A percentile compares a stretch with the other conserved stretches of the same genome.
Evolutionary conservation across 2,888 invertebrate genomes (phyloP).

Genomic region (Clusia tigrina): DNA sequence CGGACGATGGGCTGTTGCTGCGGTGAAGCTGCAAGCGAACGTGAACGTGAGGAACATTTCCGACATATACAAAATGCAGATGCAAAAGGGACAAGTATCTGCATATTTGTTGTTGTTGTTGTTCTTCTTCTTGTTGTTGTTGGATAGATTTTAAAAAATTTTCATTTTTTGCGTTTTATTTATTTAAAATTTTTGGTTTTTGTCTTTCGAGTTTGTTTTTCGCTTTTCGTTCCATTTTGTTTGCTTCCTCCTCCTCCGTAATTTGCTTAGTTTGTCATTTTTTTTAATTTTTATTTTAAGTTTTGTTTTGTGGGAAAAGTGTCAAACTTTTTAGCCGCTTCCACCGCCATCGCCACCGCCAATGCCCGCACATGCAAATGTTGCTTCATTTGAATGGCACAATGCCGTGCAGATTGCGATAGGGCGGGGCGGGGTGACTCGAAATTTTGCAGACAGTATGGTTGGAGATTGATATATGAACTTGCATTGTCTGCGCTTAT

Average conservation of each 20-base stretch:
- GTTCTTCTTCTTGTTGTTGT: not conserved
- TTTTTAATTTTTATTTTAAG: no score
- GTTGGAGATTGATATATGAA: slow-evolving; percentile 34
- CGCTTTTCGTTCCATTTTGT: no score
- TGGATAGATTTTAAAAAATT: slow-evolving; percentile 23
- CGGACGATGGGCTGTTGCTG: slow-evolving; percentile 15
- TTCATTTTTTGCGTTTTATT: slow-evolving; percentile 28
- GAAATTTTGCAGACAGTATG: slow-evolving; percentile 48
- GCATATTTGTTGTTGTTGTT: slow-evolving; percentile 39
- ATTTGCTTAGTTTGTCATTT: no score
- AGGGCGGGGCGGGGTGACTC: no score
- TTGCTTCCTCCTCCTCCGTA: no score
- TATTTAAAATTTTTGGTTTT: no score
- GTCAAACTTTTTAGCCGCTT: no score
- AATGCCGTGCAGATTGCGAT: no score
- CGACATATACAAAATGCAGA: slow-evolving; percentile 16
- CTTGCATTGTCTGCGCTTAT: slow-evolving; percentile 49
- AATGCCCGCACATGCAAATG: slow-evolving; percentile 49
- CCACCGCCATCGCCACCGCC: no score
- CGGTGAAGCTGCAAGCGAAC: not conserved
- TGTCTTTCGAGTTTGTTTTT: no score
- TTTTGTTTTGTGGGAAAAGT: no score
- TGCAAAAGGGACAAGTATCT: slow-evolving; percentile 48
- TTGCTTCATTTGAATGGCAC: slow-evolving; percentile 49
- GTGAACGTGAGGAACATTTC: slow-evolving; percentile 21